Evolutionary conservation across 2,797 vertebrate genomes (phyloP).

Genomic region (Vipera ursinii): DNA sequence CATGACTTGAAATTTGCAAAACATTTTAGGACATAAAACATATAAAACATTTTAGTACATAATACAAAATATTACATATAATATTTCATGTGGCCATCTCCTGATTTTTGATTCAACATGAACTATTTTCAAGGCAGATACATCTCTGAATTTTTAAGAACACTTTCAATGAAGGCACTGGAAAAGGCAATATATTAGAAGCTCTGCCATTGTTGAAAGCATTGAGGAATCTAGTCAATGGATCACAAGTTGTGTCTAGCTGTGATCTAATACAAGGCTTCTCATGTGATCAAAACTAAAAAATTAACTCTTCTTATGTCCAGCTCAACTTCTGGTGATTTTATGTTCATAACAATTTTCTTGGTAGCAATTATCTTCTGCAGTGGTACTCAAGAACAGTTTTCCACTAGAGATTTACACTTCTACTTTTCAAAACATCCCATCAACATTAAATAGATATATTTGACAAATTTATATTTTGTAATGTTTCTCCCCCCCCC

Average conservation of each 20-base stretch:
- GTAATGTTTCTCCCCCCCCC: background rate
- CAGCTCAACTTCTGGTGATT: background rate
- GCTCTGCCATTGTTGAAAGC: no score
- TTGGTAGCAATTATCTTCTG: background rate
- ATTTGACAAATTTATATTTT: background rate
- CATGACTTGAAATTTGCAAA: background rate
- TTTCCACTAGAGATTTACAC: background rate
- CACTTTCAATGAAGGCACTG: no score
- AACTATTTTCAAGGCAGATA: no score
- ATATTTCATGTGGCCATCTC: no score
- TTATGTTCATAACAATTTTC: background rate
- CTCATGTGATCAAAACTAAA: conserved; percentile 27
- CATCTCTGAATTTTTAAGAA: no score
- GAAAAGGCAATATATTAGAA: no score
- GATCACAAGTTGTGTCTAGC: background rate
- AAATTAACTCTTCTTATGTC: conserved; percentile 28
- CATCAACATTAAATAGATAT: background rate
- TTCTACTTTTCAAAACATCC: background rate
- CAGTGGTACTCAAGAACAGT: background rate
- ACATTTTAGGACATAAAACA: background rate
- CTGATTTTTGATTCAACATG: no score
- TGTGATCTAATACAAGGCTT: background rate
- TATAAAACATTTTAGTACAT: background rate
- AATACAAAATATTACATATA: background rate
- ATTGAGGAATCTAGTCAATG: background rate